A percentile compares a stretch with the other conserved stretches of the same genome.
Conservation (phyloP, 2,888 invertebrate species). For the Pachymerium ferrugineum region DNA sequence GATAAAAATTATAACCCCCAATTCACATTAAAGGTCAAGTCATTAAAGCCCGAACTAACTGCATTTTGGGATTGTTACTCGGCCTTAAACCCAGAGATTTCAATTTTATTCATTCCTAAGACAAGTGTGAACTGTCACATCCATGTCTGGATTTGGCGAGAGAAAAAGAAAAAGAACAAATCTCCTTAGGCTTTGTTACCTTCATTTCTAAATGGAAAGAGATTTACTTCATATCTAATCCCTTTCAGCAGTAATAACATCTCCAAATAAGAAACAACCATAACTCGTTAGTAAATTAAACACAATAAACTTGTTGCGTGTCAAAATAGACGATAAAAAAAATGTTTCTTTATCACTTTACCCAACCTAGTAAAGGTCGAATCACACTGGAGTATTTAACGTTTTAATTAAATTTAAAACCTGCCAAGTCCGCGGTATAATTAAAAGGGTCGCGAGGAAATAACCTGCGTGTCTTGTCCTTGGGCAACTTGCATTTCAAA, state of each 20-base stretch:
- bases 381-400: background rate
- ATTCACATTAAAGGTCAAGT: no score
- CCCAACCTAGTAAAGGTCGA: no score
- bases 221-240: background rate
- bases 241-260: background rate
- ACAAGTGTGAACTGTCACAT: background rate
- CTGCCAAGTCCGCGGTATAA: background rate
- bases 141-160: background rate
- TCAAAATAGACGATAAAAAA: no score
- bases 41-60: no score
- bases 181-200: background rate
- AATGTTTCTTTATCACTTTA: no score
- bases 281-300: no score
- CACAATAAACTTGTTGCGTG: no score
- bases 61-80: no score
- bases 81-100: no score
- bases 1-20: no score
- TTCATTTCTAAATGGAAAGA: background rate
- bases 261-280: background rate
- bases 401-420: constrained; percentile 14
- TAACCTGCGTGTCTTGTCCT: background rate
- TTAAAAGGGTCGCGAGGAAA: background rate
- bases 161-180: no score
- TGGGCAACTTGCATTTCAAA: background rate
- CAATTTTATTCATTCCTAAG: no score